Conservation (phyloP, 2,113 vertebrate species). For the Baryphthengus martii region DNA sequence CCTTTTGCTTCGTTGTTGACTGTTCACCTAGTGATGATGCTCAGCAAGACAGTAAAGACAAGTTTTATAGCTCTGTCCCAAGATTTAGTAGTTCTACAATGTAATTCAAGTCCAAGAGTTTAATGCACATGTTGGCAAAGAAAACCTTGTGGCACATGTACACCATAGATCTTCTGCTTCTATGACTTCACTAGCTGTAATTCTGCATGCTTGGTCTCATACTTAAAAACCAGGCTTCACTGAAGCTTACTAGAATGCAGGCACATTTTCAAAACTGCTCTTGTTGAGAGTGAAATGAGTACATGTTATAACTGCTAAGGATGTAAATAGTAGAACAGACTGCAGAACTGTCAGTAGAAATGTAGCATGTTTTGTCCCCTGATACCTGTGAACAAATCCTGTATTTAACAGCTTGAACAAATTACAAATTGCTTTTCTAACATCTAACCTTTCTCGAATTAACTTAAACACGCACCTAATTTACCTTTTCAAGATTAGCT, state of each 20-base stretch:
- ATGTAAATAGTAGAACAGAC: background rate
- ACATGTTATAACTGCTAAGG: background rate
- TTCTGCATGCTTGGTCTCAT: background rate
- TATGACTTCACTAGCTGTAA: slow-evolving; percentile 51
- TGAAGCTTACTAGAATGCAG: slow-evolving; percentile 11
- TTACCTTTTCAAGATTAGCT: background rate
- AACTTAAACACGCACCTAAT: background rate
- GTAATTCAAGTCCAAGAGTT: slow-evolving; percentile 58
- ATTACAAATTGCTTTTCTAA: slow-evolving; percentile 60
- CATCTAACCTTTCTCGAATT: slow-evolving; percentile 42
- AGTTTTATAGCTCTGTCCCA: slow-evolving; percentile 45
- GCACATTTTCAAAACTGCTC: slow-evolving; percentile 15
- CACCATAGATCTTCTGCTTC: slow-evolving; percentile 36
- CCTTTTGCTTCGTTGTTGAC: slow-evolving; percentile 51
- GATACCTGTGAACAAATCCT: slow-evolving; percentile 20
- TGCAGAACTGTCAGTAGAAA: slow-evolving; percentile 42
- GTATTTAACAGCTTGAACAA: slow-evolving; percentile 13
- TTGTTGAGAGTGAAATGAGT: background rate
- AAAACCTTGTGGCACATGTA: background rate
- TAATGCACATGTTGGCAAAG: slow-evolving; percentile 63
- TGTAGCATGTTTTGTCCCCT: background rate
- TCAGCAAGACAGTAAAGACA: slow-evolving; percentile 28
- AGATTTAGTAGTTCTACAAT: slow-evolving; percentile 57
- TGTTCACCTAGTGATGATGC: slow-evolving; percentile 37
- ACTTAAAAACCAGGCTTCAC: slow-evolving; percentile 32